These are phyloP conservation scores for Pelobates cultripes DNA, from an alignment of 2,797 vertebrate genomes.

Conservation along the genomic window DNA sequence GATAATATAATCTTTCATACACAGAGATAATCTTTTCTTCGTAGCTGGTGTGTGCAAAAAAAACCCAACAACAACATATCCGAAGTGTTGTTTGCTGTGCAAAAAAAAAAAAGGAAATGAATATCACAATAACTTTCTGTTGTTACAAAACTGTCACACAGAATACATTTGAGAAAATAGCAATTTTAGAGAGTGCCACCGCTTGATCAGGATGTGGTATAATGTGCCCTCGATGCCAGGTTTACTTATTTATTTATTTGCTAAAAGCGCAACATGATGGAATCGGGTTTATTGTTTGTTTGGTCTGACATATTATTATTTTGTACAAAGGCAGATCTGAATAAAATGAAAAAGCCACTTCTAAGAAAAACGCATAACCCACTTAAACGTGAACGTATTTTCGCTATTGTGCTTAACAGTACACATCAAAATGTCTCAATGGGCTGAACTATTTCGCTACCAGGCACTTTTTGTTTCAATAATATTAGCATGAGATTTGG, in stretches of 20 bases:
- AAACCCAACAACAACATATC: slow-evolving; percentile 21
- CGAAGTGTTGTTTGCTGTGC: slow-evolving; percentile 18
- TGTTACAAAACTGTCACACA: slow-evolving; percentile 11
- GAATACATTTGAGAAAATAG: slow-evolving; percentile 20
- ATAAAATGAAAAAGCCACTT: neutral
- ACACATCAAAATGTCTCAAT: too few relatives aligned
- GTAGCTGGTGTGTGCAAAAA: slow-evolving; percentile 13
- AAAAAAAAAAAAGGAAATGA: slow-evolving; percentile 31
- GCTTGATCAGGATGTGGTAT: neutral
- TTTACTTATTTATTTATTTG: neutral
- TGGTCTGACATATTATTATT: neutral
- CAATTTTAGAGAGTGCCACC: slow-evolving; percentile 14
- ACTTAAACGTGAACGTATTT: neutral
- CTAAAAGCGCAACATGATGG: neutral
- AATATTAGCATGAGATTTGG: too few relatives aligned
- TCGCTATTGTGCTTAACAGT: too few relatives aligned
- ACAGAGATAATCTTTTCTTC: slow-evolving; percentile 27
- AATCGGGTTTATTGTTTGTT: neutral
- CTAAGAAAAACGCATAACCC: neutral
- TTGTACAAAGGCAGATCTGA: neutral
- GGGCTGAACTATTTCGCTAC: too few relatives aligned
- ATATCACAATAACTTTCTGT: slow-evolving; percentile 18
- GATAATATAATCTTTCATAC: slow-evolving; percentile 40
- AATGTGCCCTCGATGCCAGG: neutral
- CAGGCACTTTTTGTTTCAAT: too few relatives aligned